These are phyloP conservation scores for Dasypolia templi DNA, from an alignment of 2,888 invertebrate genomes.

Conservation along the genomic window DNA sequence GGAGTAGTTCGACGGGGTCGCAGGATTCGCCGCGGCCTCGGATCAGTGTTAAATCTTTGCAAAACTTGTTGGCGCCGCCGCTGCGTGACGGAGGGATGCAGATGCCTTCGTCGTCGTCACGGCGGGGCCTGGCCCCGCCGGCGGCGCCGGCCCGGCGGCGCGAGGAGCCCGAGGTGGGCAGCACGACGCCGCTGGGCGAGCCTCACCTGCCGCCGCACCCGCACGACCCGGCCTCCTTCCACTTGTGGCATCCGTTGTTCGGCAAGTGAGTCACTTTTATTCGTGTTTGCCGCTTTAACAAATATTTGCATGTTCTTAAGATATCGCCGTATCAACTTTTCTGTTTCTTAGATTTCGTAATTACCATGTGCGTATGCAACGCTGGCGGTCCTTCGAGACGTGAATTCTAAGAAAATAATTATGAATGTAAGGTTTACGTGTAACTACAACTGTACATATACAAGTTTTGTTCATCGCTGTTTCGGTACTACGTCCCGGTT, in stretches of 20 bases:
- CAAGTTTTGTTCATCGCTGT: background rate
- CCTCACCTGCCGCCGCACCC: constrained; percentile 82
- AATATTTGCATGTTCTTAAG: constrained; percentile 60
- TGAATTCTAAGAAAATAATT: constrained; percentile 51
- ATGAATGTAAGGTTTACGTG: constrained; percentile 10
- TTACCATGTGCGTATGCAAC: constrained; percentile 40
- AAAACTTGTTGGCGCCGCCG: constrained; percentile 91
- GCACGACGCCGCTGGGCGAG: constrained; percentile 91
- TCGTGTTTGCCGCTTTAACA: constrained; percentile 52
- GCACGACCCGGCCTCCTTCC: constrained; percentile 91
- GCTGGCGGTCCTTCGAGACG: constrained; percentile 37
- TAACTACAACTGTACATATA: constrained; percentile 6
- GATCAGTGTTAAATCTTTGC: constrained; percentile 91
- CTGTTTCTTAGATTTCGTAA: constrained; percentile 58
- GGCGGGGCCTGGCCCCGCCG: constrained; percentile 76
- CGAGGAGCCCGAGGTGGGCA: constrained; percentile 92
- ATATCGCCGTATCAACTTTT: constrained; percentile 55
- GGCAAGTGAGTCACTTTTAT: constrained; percentile 92
- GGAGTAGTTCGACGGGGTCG: constrained; percentile 77
- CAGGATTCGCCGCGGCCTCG: constrained; percentile 90
- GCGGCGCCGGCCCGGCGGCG: constrained; percentile 85
- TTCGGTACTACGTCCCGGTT: constrained; percentile 20
- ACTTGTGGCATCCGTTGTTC: constrained; percentile 96
- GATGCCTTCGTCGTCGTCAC: constrained; percentile 81
- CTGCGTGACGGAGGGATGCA: constrained; percentile 66